Base-by-base conservation (phyloP, 1,140 invertebrate genomes). In the Drosophila nasuta region DNA sequence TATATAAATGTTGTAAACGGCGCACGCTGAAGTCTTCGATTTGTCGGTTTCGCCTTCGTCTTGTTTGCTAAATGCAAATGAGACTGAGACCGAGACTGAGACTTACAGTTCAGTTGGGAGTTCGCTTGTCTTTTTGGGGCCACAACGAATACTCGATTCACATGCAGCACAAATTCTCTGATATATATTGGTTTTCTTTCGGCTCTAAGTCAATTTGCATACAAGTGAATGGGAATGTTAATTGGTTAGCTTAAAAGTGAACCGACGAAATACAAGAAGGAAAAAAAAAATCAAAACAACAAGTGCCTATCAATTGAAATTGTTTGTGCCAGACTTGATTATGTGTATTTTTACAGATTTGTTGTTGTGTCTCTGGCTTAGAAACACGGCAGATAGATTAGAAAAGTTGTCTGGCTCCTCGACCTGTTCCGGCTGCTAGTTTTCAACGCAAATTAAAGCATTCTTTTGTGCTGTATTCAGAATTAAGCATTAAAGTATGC, bases 11-110 rank as follows among this genome's bases (percentile, higher is more conserved):
- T 25, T 38, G 10, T 38, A 38, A 33, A 6, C 28, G 15, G 52
- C 6, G 7, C n/a, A 35, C 35, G 54, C 25, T 17, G 35, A 13
- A 15, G 43, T 11, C 20, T 48, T 41, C 11, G 15, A 8, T 17
- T 33, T 15, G 33, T 20, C 15, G 20, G 20, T 25, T 25, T 25
- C 20, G 20, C 20, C 17, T 60, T 25, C 15, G 62, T 54, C 49
- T 64, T n/a, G 30, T 6, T 15, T 3, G 13, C 51, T 8, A 17
- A 45, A 66, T 66, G 64, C 49, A 45, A 66, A 66, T 54, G 51
- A 7, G 13, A 66, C 56, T 54, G 51, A 7, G 13, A 41, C 41
- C 13, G 13, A 13, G 13, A 13, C 13, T 54, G 51, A 7, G 13
- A 41, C 41, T 30, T 3, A 3, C 6, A 25, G 49, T 54, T 13